Evolutionary conservation across 2,113 vertebrate species (phyloP).

Genomic region (Peucedramus taeniatus): DNA sequence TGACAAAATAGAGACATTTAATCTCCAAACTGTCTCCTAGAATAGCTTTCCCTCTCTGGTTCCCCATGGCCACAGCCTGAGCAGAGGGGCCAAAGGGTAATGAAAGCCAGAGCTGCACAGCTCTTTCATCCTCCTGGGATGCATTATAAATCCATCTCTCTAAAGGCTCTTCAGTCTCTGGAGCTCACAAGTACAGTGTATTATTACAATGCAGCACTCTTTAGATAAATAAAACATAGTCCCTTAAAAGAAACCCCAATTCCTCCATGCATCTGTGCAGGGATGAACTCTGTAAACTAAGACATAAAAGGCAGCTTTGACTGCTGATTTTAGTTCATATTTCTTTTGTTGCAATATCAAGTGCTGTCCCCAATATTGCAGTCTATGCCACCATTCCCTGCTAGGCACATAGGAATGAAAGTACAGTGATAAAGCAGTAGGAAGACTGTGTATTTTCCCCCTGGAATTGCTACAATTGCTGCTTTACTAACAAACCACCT

Average conservation of each 20-base stretch:
- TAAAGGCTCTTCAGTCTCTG: background rate
- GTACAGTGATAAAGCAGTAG: background rate
- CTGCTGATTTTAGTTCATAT: background rate
- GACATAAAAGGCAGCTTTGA: background rate
- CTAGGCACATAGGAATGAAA: background rate
- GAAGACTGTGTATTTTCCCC: background rate
- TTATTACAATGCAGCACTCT: background rate
- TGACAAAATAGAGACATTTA: background rate
- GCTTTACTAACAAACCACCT: background rate
- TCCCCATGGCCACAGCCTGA: background rate
- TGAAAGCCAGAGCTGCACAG: background rate
- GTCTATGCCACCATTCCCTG: background rate
- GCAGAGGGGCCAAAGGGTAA: background rate
- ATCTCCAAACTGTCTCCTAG: background rate
- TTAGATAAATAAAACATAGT: constrained; percentile 1
- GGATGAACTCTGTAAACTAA: background rate
- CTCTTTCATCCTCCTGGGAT: background rate
- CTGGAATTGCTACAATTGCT: background rate
- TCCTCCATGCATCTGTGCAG: background rate
- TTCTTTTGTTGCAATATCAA: background rate
- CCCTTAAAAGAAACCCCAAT: background rate
- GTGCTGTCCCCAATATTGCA: background rate
- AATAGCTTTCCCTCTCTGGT: background rate
- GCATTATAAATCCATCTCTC: background rate
- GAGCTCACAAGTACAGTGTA: background rate